phyloP scores from a whole-genome alignment of 1,140 invertebrate species.

The Ladona fulva region DNA sequence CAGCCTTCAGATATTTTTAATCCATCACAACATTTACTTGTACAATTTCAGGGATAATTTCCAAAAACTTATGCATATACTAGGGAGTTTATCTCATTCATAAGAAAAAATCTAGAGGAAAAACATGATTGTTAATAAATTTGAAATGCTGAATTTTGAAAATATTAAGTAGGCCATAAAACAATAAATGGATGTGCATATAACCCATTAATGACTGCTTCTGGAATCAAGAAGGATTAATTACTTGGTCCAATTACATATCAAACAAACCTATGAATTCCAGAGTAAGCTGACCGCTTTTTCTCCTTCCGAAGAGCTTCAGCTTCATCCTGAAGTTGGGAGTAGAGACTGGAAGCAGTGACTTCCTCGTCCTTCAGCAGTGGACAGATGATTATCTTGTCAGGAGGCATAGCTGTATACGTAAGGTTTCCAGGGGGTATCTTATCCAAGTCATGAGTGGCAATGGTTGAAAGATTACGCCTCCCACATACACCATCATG shows the following conservation, averaged over 20 bases:
- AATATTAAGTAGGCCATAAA: no score
- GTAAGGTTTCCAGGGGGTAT: constrained; percentile 39
- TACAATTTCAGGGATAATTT: no score
- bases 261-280: constrained; percentile 60
- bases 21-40: no score
- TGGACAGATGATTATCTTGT: constrained; percentile 52
- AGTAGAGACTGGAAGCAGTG: constrained; percentile 54
- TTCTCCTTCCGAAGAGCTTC: constrained; percentile 65
- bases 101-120: no score
- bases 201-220: no score
- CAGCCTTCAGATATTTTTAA: no score
- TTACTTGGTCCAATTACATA: background rate
- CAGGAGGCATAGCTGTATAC: constrained; percentile 34
- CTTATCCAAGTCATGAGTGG: constrained; percentile 66
- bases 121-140: no score
- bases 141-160: no score
- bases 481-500: constrained; percentile 72
- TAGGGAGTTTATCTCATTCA: no score
- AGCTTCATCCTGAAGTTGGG: constrained; percentile 60
- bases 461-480: constrained; percentile 65
- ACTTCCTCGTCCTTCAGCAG: constrained; percentile 48
- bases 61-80: no score
- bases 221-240: background rate
- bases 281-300: constrained; percentile 67
- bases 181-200: no score